Conservation (phyloP, 2,888 invertebrate genomes). For the Scaptomyza flava region DNA sequence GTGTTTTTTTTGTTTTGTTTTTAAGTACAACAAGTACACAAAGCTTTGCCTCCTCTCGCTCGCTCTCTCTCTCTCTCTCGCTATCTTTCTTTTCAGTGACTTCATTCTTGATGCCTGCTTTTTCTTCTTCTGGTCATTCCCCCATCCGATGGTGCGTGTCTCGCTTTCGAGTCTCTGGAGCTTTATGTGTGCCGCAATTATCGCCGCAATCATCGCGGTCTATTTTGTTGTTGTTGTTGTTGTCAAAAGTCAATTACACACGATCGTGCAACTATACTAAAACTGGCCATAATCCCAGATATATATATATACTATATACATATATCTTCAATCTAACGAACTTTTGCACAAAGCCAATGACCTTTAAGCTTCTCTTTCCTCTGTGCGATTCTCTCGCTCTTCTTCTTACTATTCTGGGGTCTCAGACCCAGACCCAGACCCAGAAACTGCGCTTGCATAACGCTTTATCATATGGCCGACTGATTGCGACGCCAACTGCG, state of each 20-base stretch:
- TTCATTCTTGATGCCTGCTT: slow-evolving; percentile 12
- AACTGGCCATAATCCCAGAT: slow-evolving; percentile 40
- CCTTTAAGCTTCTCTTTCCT: slow-evolving; percentile 17
- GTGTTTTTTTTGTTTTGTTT: no score
- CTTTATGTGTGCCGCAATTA: slow-evolving; percentile 67
- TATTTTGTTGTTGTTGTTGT: slow-evolving; percentile 66
- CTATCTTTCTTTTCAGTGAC: not conserved
- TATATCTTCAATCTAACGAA: slow-evolving; percentile 10
- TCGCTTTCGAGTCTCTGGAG: slow-evolving; percentile 12
- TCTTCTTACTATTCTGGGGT: not conserved
- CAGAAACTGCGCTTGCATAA: slow-evolving; percentile 49
- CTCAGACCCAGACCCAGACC: slow-evolving; percentile 26
- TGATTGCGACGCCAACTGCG: slow-evolving; percentile 14
- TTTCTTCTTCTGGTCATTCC: not conserved
- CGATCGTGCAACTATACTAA: slow-evolving; percentile 35
- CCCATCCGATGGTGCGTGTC: no score
- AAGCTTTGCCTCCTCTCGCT: not conserved
- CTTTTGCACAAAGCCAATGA: slow-evolving; percentile 39
- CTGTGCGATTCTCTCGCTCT: not conserved
- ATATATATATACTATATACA: not conserved
- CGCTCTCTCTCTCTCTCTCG: slow-evolving; percentile 9
- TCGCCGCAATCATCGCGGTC: slow-evolving; percentile 75
- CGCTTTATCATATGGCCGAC: slow-evolving; percentile 40
- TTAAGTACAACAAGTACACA: not conserved
- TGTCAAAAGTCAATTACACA: slow-evolving; percentile 68